Percentiles rank a stretch among this genome's conserved stretches.
Evolutionary conservation across 2,797 vertebrate species (phyloP).

Genomic region (Esox masquinongy): DNA sequence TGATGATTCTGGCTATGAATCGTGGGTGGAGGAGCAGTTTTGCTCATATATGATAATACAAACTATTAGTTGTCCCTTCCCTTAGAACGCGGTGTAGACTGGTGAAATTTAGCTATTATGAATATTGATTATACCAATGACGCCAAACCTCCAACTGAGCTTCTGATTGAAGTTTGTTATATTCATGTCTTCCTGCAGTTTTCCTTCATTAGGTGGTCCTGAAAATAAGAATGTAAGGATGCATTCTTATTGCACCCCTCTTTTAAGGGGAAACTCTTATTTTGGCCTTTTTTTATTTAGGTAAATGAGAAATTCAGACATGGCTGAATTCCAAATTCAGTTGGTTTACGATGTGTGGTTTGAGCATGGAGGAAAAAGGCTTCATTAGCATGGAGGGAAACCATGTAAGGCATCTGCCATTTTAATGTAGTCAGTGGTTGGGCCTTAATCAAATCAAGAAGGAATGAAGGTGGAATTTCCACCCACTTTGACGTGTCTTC

Average conservation of each 20-base stretch:
- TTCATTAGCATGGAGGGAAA: too few species aligned
- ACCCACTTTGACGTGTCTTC: too few species aligned
- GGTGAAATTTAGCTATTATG: background rate
- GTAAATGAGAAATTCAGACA: too few species aligned
- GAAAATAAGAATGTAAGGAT: background rate
- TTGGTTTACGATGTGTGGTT: too few species aligned
- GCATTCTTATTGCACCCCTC: background rate
- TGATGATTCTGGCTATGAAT: background rate
- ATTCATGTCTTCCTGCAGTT: background rate
- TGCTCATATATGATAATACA: background rate
- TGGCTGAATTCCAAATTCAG: too few species aligned
- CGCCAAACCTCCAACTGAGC: background rate
- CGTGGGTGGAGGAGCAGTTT: background rate
- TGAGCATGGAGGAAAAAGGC: too few species aligned
- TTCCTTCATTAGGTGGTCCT: background rate
- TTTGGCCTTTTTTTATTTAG: too few species aligned
- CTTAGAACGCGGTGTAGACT: background rate
- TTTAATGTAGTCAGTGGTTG: too few species aligned
- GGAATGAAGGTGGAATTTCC: too few species aligned
- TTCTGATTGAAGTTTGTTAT: background rate
- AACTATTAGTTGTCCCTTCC: background rate
- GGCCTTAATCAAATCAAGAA: too few species aligned
- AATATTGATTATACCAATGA: background rate
- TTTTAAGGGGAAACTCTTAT: too few species aligned
- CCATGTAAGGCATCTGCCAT: too few species aligned